Conservation (phyloP, 2,888 invertebrate species). For the Dryobota labecula region DNA sequence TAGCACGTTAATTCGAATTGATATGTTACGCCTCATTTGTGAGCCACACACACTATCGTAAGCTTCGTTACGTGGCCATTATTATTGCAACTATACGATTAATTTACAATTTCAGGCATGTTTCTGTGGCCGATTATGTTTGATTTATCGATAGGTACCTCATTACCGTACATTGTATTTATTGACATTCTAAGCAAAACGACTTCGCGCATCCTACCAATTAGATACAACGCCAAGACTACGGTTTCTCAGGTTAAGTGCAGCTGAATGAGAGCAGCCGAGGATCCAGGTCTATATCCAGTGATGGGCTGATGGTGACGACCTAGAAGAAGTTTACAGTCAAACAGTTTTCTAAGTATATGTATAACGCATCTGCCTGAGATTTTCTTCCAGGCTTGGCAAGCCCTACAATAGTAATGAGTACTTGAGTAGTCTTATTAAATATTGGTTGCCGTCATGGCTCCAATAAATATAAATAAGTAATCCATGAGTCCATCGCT, state of each 20-base stretch:
- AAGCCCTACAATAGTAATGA: too few species aligned
- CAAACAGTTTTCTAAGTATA: not conserved
- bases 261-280: not conserved
- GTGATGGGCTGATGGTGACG: not conserved
- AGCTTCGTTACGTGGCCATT: slow-evolving; percentile 32
- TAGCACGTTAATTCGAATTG: slow-evolving; percentile 13
- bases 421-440: not conserved
- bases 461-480: too few species aligned
- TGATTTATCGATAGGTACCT: slow-evolving; percentile 32
- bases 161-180: not conserved
- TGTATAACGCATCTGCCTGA: too few species aligned
- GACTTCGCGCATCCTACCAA: too few species aligned
- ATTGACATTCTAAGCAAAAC: not conserved
- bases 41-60: slow-evolving; percentile 8
- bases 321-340: not conserved
- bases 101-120: slow-evolving; percentile 30
- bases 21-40: slow-evolving; percentile 40
- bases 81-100: slow-evolving; percentile 34
- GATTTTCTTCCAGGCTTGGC: too few species aligned
- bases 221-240: not conserved
- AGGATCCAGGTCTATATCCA: not conserved
- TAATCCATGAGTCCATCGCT: not conserved
- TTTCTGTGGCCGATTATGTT: slow-evolving; percentile 12
- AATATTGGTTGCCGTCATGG: not conserved
- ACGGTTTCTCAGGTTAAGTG: not conserved